Percentiles rank a stretch among this genome's conserved stretches.
These are phyloP conservation scores for Bombyx mandarina DNA, from an alignment of 1,140 invertebrate species.

Conservation along the genomic window DNA sequence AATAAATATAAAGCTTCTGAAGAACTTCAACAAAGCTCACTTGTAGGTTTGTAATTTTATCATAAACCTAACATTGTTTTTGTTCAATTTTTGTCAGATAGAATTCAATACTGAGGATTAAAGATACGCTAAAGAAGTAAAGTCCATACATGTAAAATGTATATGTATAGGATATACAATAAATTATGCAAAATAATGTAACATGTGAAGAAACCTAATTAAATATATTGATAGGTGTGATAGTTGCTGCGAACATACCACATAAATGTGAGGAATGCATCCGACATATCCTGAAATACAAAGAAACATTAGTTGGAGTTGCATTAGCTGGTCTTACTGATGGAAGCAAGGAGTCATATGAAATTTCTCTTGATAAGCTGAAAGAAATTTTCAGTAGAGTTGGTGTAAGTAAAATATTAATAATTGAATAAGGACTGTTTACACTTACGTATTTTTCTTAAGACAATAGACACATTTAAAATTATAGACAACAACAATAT, in stretches of 20 bases:
- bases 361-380: slow-evolving; percentile 73
- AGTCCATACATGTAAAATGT: no score
- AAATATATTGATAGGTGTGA: slow-evolving; percentile 72
- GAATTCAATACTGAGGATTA: no score
- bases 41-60: slow-evolving; percentile 36
- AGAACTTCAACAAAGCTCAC: slow-evolving; percentile 34
- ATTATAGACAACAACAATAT: no score
- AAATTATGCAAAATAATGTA: no score
- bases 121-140: no score
- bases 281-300: slow-evolving; percentile 74
- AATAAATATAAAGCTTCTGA: slow-evolving; percentile 71
- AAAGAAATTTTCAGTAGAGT: slow-evolving; percentile 74
- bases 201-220: not conserved
- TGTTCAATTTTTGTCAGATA: not conserved
- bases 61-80: not conserved
- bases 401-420: slow-evolving; percentile 40
- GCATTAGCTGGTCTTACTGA: slow-evolving; percentile 73
- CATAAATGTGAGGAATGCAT: slow-evolving; percentile 73
- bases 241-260: slow-evolving; percentile 82
- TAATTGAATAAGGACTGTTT: not conserved
- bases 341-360: slow-evolving; percentile 74
- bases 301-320: slow-evolving; percentile 68
- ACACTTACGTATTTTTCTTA: no score
- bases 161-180: no score
- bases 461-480: no score